Evolutionary conservation across 2,113 vertebrate genomes (phyloP), one percentile per base, ranked within the genome.

Genomic region (Catharus fuscescens): DNA sequence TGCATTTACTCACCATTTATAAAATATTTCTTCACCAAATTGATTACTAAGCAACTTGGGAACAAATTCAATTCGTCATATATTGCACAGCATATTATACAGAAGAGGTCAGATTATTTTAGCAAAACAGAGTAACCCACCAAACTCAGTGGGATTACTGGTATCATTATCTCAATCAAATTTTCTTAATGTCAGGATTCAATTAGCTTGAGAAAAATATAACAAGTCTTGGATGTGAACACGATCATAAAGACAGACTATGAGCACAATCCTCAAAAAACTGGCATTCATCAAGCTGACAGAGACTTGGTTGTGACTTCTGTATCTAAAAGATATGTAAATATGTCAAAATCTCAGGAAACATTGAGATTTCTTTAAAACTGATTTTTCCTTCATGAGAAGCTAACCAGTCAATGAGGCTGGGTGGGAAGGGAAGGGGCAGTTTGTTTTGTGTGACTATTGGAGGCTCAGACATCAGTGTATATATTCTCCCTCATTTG

Each of bases 291-390:
- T 95, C 90, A 96, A 96, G 93, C 76, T 86, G 96, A 95, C 62
- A 95, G 88, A 86, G 88, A 94, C 53, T 85, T 92, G 54, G 73
- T 90, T 96, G 79, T 82, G 94, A 92, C 89, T 96, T 91, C 86
- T 78, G 66, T 70, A 90, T 94, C 82, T 96, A 88, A 92, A 97
- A 97, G 80, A 72, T 50, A 88, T 80, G 74, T 79, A 97, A 96
- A 97, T 96, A 95, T 85, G 91, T 80, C 85, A 84, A 95, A 97
- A 70, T 93, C 77, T 93, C 89, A 96, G 71, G 95, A 96, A 93
- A 97, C 76, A 93, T 8, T 79, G 70, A 93, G 76, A 84, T 93
- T 59, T 67, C 7, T 89, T 91, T 52, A 47, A 70, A 95, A 69
- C 10, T 92, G 88, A 61, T 86, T 96, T 88, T 95, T 76, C 60